Conservation (phyloP, 2,888 invertebrate species). For the Eupithecia subfuscata region DNA sequence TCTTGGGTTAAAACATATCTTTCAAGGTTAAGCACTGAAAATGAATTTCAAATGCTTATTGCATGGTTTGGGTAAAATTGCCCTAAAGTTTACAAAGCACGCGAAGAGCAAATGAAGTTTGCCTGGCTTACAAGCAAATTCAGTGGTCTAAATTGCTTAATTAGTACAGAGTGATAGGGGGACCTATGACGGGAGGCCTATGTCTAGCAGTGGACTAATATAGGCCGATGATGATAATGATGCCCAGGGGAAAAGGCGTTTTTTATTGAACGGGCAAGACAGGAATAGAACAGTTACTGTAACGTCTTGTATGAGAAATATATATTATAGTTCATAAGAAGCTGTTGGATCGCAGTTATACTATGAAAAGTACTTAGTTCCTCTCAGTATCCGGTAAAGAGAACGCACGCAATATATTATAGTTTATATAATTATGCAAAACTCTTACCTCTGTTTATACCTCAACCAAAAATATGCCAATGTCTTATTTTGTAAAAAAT, state of each 20-base stretch:
- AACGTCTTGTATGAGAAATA: background rate
- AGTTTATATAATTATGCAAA: background rate
- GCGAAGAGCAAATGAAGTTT: background rate
- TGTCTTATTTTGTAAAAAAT: too few species aligned
- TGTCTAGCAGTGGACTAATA: too few species aligned
- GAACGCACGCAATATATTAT: background rate
- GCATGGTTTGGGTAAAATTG: background rate
- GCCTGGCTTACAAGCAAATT: background rate
- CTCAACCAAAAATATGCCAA: background rate
- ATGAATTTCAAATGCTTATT: slow-evolving; percentile 9
- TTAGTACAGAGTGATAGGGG: too few species aligned
- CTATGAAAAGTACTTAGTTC: background rate
- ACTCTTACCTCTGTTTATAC: background rate
- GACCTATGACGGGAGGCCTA: background rate
- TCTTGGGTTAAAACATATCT: background rate
- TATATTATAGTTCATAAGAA: background rate
- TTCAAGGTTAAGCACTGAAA: slow-evolving; percentile 3
- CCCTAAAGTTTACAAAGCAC: slow-evolving; percentile 7
- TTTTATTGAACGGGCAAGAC: background rate
- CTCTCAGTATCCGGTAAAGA: background rate
- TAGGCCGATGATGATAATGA: too few species aligned
- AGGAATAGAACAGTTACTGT: background rate
- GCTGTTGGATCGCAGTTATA: background rate
- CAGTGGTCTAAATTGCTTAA: background rate
- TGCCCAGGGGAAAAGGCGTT: background rate